These are phyloP conservation scores for Marmota monax DNA, from an alignment of 2,113 vertebrate genomes.

Conservation along the genomic window DNA sequence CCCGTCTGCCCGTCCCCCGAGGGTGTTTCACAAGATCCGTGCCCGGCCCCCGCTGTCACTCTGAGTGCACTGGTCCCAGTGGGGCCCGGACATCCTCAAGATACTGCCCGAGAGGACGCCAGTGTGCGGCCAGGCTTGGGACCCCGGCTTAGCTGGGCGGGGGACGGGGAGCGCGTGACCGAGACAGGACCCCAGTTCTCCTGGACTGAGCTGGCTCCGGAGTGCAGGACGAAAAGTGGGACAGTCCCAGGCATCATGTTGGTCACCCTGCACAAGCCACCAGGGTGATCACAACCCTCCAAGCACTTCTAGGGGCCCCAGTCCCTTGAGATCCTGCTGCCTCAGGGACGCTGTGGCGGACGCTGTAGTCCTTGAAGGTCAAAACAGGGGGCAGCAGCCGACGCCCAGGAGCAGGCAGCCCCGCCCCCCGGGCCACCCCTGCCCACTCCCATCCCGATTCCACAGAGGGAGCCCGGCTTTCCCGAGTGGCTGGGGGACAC, in stretches of 20 bases:
- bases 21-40: neutral
- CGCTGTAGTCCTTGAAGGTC: neutral
- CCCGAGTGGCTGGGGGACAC: constrained; percentile 28
- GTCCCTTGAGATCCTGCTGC: neutral
- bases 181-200: neutral
- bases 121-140: neutral
- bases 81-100: neutral
- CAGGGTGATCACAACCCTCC: neutral
- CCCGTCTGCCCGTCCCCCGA: fast-evolving
- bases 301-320: neutral
- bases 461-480: neutral
- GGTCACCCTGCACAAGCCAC: neutral
- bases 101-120: neutral
- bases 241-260: neutral
- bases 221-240: neutral
- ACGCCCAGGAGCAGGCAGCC: neutral
- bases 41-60: neutral
- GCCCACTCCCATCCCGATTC: neutral
- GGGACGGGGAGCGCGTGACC: fast-evolving
- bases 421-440: fast-evolving
- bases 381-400: neutral
- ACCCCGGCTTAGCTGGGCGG: neutral
- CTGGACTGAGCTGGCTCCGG: neutral
- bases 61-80: fast-evolving
- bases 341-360: neutral